Evolutionary conservation across 2,113 vertebrate species (phyloP).

Genomic region (Psophia crepitans): DNA sequence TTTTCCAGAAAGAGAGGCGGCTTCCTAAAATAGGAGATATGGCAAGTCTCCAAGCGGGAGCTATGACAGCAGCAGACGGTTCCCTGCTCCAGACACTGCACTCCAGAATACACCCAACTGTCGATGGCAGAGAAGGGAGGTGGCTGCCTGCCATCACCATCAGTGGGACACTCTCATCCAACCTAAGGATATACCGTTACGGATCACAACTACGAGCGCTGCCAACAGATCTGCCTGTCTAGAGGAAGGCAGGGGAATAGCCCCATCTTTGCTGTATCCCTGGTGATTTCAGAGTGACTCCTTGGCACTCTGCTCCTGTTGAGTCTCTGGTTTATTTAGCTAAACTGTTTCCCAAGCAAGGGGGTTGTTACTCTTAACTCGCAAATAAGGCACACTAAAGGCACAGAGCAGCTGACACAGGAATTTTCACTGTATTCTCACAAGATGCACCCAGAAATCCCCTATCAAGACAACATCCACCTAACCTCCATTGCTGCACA

Average conservation of each 20-base stretch:
- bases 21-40: constrained; percentile 22
- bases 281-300: background rate
- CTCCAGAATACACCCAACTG: background rate
- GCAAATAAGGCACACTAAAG: background rate
- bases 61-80: background rate
- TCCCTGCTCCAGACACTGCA: constrained; percentile 5
- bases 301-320: background rate
- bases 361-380: background rate
- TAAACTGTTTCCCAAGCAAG: background rate
- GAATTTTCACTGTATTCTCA: background rate
- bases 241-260: background rate
- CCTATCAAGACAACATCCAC: background rate
- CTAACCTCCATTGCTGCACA: background rate
- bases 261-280: background rate
- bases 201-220: background rate
- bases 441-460: background rate
- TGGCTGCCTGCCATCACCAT: constrained; percentile 16
- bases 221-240: background rate
- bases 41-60: background rate
- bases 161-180: background rate
- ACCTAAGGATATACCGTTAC: background rate
- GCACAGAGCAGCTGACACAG: background rate
- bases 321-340: background rate
- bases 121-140: background rate
- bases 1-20: background rate